These are phyloP conservation scores for Diachasmimorpha longicaudata DNA, from an alignment of 1,140 invertebrate genomes.

Conservation along the genomic window DNA sequence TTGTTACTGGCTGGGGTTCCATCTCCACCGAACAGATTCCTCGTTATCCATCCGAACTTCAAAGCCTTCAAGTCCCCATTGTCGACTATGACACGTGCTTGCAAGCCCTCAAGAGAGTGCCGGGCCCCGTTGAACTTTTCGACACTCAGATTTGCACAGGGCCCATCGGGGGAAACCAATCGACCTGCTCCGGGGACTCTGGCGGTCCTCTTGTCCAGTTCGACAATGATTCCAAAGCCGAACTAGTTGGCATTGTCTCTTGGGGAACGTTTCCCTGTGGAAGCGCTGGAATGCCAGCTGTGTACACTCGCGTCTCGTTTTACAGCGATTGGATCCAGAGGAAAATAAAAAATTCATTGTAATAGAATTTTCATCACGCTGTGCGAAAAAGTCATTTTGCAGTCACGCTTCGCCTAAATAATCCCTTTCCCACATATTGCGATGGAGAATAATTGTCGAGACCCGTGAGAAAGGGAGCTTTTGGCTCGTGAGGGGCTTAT, in stretches of 20 bases:
- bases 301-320: conserved; percentile 52
- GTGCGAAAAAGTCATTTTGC: no score
- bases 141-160: conserved; percentile 31
- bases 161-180: conserved; percentile 29
- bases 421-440: no score
- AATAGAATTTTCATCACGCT: no score
- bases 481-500: no score
- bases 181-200: conserved; percentile 67
- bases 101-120: background rate
- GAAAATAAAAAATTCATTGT: no score
- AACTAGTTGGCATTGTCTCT: conserved; percentile 57
- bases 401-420: no score
- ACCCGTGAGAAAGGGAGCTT: no score
- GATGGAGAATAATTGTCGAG: no score
- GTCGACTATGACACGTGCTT: conserved; percentile 25
- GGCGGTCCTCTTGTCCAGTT: conserved; percentile 55
- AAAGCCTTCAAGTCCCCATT: conserved; percentile 43
- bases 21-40: conserved; percentile 28
- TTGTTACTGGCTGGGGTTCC: conserved; percentile 64
- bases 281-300: conserved; percentile 37
- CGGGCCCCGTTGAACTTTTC: background rate
- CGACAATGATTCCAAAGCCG: conserved; percentile 30
- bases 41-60: conserved; percentile 34
- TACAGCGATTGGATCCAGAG: conserved; percentile 49
- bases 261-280: conserved; percentile 60